A percentile compares a stretch with the other conserved stretches of the same genome.
Evolutionary conservation across 2,797 vertebrate species (phyloP).

Genomic region (Geotrypetes seraphini): DNA sequence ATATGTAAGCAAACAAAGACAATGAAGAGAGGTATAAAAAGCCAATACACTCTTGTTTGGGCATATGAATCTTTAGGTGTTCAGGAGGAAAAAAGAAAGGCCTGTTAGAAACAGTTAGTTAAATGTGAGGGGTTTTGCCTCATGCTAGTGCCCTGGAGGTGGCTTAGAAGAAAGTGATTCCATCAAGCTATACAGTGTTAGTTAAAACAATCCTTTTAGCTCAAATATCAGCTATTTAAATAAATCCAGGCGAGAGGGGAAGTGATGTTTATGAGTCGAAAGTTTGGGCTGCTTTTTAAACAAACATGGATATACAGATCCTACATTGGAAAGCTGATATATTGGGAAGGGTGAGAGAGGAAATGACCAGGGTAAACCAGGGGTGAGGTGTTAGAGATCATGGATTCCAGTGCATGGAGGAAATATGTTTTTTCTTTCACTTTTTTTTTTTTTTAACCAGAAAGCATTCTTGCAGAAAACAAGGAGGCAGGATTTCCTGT

Average conservation of each 20-base stretch:
- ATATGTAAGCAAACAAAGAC: constrained; percentile 49
- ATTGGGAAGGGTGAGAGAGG: constrained; percentile 40
- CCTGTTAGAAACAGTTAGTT: constrained; percentile 29
- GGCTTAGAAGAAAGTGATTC: constrained; percentile 46
- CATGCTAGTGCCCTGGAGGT: constrained; percentile 42
- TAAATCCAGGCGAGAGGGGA: constrained; percentile 56
- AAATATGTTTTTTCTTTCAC: too few relatives aligned
- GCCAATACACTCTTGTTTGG: constrained; percentile 35
- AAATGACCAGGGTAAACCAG: constrained; percentile 35
- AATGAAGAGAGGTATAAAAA: constrained; percentile 29
- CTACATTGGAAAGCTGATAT: constrained; percentile 49
- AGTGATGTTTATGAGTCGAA: constrained; percentile 49
- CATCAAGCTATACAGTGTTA: constrained; percentile 51
- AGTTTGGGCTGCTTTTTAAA: constrained; percentile 48
- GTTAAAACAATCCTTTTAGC: constrained; percentile 52
- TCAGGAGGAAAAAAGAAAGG: constrained; percentile 23
- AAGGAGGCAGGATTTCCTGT: constrained; percentile 15
- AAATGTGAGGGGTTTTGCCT: constrained; percentile 46
- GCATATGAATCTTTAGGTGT: constrained; percentile 25
- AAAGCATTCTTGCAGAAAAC: constrained; percentile 12
- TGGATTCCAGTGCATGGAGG: constrained; percentile 10
- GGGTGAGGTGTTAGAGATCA: constrained; percentile 30
- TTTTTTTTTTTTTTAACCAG: not conserved
- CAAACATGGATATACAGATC: constrained; percentile 45
- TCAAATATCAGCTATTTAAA: constrained; percentile 62